Evolutionary conservation across 1,140 invertebrate species (phyloP), one percentile per base, ranked within the genome.

Genomic region (Neelides sp.): DNA sequence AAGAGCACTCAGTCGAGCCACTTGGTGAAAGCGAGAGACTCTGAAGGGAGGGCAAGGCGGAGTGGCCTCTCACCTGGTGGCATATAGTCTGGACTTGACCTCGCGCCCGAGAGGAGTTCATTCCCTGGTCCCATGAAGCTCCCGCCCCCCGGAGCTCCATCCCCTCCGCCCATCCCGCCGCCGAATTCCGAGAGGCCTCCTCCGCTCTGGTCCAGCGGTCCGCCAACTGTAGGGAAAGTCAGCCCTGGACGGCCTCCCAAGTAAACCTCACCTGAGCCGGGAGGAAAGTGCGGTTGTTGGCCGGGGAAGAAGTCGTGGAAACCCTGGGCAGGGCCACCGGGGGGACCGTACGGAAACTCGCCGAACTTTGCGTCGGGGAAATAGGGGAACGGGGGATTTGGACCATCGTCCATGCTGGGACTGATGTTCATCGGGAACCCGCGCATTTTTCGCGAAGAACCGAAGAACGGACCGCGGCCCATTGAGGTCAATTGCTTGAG

Each of bases 401-500:
- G 66, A 81, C 86, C 61, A 84, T 69, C 68, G 55, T 70, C 71
- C 36, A 82, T 79, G 32, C 83, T 83, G 27, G 86, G 85, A 36
- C 84, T 87, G 36, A 90, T 75, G 69, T 88, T 88, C 77, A 89
- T 79, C 41, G 85, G 83, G 68, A 88, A 90, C 26, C 85, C 85
- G 28, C 85, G 72, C 81, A 90, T 87, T 69, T 90, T 91, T 55
- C 86, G 76, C 22, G 85, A 85, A 20, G 83, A 83, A 23, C 83
- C 83, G 73, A 88, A 88, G 72, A 89, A 90, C 13, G 84, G 85
- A 35, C 83, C 83, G 30, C 85, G 74, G 62, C 92, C 91, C 85
- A 90, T 88, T 50, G 85, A 88, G 45, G 86, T 89, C 59, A 90
- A 75, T 65, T 90, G 86, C 65, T 90, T 89, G 64, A 93, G 77